These are phyloP conservation scores for Anastatus disparis DNA, from an alignment of 1,140 invertebrate genomes.

Conservation along the genomic window DNA sequence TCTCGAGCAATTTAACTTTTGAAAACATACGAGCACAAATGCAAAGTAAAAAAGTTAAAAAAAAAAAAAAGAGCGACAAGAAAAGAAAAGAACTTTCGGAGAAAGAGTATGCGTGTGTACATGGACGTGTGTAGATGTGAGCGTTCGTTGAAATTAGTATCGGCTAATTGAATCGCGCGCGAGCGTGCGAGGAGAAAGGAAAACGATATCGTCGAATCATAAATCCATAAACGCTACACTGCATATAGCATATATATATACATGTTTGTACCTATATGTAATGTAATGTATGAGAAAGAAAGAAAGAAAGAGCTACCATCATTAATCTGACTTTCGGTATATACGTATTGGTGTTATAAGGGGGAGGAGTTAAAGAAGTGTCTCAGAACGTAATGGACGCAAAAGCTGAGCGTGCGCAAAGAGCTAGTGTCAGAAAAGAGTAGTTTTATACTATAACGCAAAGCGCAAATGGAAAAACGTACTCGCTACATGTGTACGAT, in stretches of 20 bases:
- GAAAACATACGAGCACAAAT: neutral
- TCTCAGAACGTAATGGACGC: neutral
- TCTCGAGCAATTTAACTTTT: too few species aligned
- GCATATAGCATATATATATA: too few species aligned
- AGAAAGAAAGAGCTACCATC: slow-evolving; percentile 6
- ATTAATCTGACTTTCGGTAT: slow-evolving; percentile 10
- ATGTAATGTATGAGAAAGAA: neutral
- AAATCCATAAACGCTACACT: slow-evolving; percentile 34
- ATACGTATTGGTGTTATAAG: too few species aligned
- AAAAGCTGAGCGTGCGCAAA: too few species aligned
- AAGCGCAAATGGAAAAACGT: too few species aligned
- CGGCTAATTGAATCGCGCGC: slow-evolving; percentile 37
- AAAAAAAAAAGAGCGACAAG: too few species aligned
- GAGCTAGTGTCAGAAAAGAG: too few species aligned
- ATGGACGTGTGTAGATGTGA: neutral
- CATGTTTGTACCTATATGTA: too few species aligned
- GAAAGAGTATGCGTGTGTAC: neutral
- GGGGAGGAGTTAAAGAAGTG: slow-evolving; percentile 4
- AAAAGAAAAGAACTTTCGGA: neutral
- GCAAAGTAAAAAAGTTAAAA: neutral
- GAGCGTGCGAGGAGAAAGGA: neutral
- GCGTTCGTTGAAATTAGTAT: slow-evolving; percentile 15
- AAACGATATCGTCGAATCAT: slow-evolving; percentile 35
- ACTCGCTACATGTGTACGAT: too few species aligned
- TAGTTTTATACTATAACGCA: too few species aligned